Evolutionary conservation across 64 coral and sea anemone species (phyloP), one percentile per base, ranked within the genome.

Genomic region (Dendrophyllia cribrosa): DNA sequence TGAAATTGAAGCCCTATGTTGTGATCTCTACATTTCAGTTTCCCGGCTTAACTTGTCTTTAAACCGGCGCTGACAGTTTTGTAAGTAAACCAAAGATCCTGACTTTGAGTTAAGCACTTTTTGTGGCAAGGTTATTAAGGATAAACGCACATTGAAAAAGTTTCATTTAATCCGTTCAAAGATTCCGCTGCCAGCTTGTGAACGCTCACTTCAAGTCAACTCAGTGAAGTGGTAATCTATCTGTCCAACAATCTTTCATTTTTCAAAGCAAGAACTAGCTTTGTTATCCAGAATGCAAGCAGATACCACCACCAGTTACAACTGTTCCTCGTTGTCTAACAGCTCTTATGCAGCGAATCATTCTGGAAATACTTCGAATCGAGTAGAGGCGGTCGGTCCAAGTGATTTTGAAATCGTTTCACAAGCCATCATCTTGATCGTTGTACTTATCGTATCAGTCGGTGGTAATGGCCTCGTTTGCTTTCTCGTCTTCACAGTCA

Each of bases 391-490:
- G 44, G 3, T 19, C 3, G 20, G 7, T 83, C 80, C 80, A 21
- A 51, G 80, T 46, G 45, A 84, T 65, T 68, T 68, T 51, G 80
- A 84, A 62, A 68, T 84, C 44, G 50, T 68, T 67, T 51, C 46
- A 66, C 80, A 84, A n/a, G 80, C 46, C 9, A 4, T 84, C 61
- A 68, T 97, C 7, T 83, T 97, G 20, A 10, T 97, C 46, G 16
- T 88, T 59, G 83, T 97, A 0, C 79, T 97, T 20, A 74, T 94
- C 12, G 58, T 97, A 20, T 84, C 95, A 9, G 56, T 90, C 9
- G 24, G 79, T 43, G 95, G 95, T 21, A 97, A 97, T 55, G 88
- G 92, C 23, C 79, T 97, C 58, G 91, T 97, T 67, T 89, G 95
- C 55, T 91, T 52, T 20, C 93, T 84, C 82, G 89, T 97, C 45